Evolutionary conservation across 2,797 vertebrate genomes (phyloP).

Genomic region (Manis javanica): DNA sequence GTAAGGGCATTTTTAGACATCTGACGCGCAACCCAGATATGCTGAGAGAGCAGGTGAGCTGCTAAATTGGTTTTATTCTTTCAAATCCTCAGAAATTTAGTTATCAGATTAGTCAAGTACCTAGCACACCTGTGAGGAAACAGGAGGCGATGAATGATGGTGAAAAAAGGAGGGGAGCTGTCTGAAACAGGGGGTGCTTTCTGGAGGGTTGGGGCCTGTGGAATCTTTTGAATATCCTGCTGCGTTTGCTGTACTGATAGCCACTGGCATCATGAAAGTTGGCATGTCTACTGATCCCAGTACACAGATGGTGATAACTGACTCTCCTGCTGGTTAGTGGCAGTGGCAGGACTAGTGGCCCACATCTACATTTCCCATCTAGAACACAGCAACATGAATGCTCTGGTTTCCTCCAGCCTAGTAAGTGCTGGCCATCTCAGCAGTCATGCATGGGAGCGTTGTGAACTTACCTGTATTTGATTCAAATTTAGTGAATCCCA

Average conservation of each 20-base stretch:
- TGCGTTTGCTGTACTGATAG: not conserved
- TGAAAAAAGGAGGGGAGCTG: not conserved
- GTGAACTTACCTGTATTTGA: too few species aligned
- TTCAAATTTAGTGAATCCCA: too few species aligned
- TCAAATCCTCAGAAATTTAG: not conserved
- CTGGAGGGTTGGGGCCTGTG: not conserved
- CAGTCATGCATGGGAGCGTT: not conserved
- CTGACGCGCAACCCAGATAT: not conserved
- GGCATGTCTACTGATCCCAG: not conserved
- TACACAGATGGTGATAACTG: not conserved
- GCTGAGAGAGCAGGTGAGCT: not conserved
- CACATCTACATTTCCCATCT: not conserved
- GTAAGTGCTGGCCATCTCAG: not conserved
- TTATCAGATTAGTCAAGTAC: conserved; percentile 13
- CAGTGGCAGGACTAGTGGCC: not conserved
- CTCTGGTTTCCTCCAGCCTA: not conserved
- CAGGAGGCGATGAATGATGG: not conserved
- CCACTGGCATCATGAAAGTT: not conserved
- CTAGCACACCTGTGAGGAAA: not conserved
- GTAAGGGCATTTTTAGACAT: conserved; percentile 27
- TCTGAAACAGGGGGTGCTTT: not conserved
- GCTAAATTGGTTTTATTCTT: conserved; percentile 10
- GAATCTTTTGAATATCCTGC: too few species aligned
- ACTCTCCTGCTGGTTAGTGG: not conserved
- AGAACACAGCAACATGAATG: not conserved